Conservation (phyloP, 2,888 invertebrate species). For the Orthosia gothica region DNA sequence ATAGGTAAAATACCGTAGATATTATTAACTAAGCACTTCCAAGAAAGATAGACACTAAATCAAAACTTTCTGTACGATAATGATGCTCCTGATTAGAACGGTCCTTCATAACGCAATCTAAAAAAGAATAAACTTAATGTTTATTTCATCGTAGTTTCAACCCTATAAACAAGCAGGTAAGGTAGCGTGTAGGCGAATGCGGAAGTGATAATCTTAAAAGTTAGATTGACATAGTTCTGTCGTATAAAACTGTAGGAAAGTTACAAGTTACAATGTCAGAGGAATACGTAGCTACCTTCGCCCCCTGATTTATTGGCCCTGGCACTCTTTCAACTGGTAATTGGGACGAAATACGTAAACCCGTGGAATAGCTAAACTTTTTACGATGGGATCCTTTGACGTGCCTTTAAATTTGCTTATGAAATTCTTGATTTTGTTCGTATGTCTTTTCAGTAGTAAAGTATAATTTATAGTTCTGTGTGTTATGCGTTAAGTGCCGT, state of each 20-base stretch:
- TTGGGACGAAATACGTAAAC: constrained; percentile 84
- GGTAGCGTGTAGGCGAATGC: constrained; percentile 80
- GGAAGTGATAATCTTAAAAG: constrained; percentile 90
- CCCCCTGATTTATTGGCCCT: constrained; percentile 83
- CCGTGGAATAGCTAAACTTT: constrained; percentile 76
- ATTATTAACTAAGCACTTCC: constrained; percentile 10
- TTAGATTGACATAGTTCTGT: constrained; percentile 90
- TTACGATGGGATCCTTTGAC: constrained; percentile 67
- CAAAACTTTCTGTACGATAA: constrained; percentile 20
- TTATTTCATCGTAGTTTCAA: constrained; percentile 62
- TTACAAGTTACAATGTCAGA: constrained; percentile 88
- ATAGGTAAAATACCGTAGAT: constrained; percentile 8
- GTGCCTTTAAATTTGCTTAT: constrained; percentile 68
- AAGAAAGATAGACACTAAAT: constrained; percentile 1
- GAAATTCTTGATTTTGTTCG: constrained; percentile 44
- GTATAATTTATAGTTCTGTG: constrained; percentile 48
- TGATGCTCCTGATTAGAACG: not conserved
- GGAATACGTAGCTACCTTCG: constrained; percentile 78
- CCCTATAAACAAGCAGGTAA: constrained; percentile 84
- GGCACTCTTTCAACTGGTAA: constrained; percentile 87
- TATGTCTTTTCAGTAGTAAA: constrained; percentile 41
- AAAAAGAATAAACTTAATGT: constrained; percentile 33
- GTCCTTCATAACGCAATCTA: not conserved
- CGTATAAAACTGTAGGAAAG: constrained; percentile 85
- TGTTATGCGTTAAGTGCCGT: constrained; percentile 18